Evolutionary conservation across 1,140 invertebrate genomes (phyloP), one percentile per base, ranked within the genome.

Genomic region (Lordiphosa collinella): DNA sequence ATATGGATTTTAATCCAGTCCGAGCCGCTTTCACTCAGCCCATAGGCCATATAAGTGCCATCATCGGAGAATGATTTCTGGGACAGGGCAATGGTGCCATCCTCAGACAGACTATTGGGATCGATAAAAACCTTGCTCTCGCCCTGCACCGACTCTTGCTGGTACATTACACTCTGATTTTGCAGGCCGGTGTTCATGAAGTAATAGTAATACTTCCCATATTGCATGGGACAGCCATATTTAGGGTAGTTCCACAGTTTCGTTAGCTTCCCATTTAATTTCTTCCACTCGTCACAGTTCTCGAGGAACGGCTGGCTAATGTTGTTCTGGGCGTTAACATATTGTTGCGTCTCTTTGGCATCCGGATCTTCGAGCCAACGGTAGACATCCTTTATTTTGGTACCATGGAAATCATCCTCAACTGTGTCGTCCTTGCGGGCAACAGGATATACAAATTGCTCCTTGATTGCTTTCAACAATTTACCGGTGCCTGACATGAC

Each of bases 311-410:
- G 96, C 44, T 92, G 90, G 8, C 97, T 97, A 11, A 99, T 91
- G 14, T 93, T 92, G 92, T 99, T 99, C 90, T 99, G 95, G 8
- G 93, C 93, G 54, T 97, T 93, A 29, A 99, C 95, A 92, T 97
- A 99, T 36, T 92, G 90, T 89, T 97, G 95, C 0, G 97, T 99
- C 90, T 99, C 97, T 62, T 94, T 92, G 0, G 94, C 92, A 88
- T 99, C 96, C 1, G 98, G 97, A 90, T 99, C 95, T 90, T 99
- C 98, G 14, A 99, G 89, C 97, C 97, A 99, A 40, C 97, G 93
- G 89, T 99, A 99, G 0, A 97, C 96, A 91, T 99, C 98, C 63
- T 89, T 55, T 56, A 99, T 91, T 92, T 96, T 92, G 34, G 91
- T 90, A 34, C 96, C 96, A 90, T 96, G 95, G 89, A 95, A 95